phyloP scores from a whole-genome alignment of 2,797 vertebrate species.

The Gymnoscopelus microlampas region DNA sequence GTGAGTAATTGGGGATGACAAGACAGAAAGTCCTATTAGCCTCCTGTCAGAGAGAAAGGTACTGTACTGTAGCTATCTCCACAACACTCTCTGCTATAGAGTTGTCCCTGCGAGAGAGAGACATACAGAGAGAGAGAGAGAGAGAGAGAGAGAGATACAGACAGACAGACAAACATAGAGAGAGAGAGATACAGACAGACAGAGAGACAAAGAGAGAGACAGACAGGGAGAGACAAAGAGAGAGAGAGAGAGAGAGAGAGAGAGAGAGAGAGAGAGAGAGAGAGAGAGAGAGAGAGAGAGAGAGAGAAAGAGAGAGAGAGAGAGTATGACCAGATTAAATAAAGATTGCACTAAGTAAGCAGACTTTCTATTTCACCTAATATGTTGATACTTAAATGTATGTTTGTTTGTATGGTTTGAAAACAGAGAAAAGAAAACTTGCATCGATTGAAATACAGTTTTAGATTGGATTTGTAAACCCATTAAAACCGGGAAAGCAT shows the following conservation, averaged over 20 bases:
- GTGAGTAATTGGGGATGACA: slow-evolving; percentile 63
- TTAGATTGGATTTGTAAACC: too few species aligned
- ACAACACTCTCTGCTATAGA: slow-evolving; percentile 46
- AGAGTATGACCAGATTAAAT: not conserved
- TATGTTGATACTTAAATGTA: too few species aligned
- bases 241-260: slow-evolving; percentile 4
- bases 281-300: not conserved
- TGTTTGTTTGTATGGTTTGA: too few species aligned
- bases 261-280: not conserved
- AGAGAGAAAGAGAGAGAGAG: not conserved
- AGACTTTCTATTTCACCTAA: too few species aligned
- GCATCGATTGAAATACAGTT: too few species aligned
- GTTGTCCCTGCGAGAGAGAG: slow-evolving; percentile 20
- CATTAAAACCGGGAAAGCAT: too few species aligned
- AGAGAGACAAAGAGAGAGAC: not conserved
- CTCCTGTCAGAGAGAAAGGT: slow-evolving; percentile 69
- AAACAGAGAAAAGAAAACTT: too few species aligned
- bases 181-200: not conserved
- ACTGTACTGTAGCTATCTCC: slow-evolving; percentile 28
- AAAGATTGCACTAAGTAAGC: too few species aligned
- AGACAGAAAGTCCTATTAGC: slow-evolving; percentile 72
- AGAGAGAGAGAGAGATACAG: not conserved
- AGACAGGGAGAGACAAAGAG: too few species aligned
- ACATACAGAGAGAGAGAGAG: slow-evolving; percentile 5
- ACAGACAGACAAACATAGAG: not conserved